Percentiles rank a stretch among this genome's conserved stretches.
Evolutionary conservation across 2,888 invertebrate genomes (phyloP).

Genomic region (Petrophora chlorosata): DNA sequence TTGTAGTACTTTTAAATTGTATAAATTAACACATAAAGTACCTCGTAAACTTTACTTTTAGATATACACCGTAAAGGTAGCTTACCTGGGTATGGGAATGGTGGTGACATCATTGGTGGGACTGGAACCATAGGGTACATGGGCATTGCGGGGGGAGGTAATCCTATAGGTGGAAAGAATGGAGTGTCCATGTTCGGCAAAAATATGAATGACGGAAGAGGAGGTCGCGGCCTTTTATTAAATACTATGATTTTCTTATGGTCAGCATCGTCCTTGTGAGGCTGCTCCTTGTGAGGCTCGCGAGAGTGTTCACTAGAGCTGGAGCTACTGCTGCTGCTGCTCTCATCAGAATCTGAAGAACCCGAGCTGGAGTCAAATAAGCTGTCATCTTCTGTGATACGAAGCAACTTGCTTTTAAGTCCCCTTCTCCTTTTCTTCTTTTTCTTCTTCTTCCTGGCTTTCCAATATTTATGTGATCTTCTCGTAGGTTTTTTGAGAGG

Average conservation of each 20-base stretch:
- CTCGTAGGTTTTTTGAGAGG: conserved; percentile 35
- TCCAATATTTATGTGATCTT: conserved; percentile 44
- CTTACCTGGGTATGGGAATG: conserved; percentile 47
- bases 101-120: conserved; percentile 55
- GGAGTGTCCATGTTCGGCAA: conserved; percentile 69
- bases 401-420: conserved; percentile 58
- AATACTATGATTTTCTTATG: conserved; percentile 69
- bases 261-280: conserved; percentile 62
- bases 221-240: conserved; percentile 65
- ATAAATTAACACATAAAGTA: too few species aligned
- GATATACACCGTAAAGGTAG: neutral
- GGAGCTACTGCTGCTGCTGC: conserved; percentile 37
- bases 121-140: conserved; percentile 75
- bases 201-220: conserved; percentile 73
- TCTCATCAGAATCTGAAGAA: conserved; percentile 36
- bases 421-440: conserved; percentile 48
- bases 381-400: conserved; percentile 71
- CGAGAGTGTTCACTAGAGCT: conserved; percentile 36
- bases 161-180: conserved; percentile 69
- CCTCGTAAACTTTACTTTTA: too few species aligned
- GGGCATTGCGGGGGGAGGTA: conserved; percentile 67
- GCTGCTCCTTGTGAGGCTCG: too few species aligned
- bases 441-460: conserved; percentile 33
- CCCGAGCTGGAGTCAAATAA: conserved; percentile 58
- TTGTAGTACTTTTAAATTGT: too few species aligned